A percentile compares a stretch with the other conserved stretches of the same genome.
These are phyloP conservation scores for Euura saliciscinereae DNA, from an alignment of 1,140 invertebrate species.

Conservation along the genomic window DNA sequence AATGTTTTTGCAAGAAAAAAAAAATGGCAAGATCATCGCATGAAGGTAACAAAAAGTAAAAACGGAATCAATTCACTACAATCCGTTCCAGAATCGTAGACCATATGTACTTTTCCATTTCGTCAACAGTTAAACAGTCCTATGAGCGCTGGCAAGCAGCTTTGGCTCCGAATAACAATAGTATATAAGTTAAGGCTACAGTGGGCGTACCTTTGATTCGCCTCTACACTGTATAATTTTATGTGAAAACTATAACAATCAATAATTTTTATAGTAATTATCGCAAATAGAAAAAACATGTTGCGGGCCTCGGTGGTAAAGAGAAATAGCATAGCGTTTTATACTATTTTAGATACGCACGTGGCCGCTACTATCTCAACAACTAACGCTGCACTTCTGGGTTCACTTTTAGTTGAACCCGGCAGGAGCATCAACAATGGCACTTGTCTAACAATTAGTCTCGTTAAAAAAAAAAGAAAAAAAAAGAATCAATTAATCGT, in stretches of 20 bases:
- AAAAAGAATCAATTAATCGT: neutral
- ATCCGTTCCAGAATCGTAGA: conserved; percentile 47
- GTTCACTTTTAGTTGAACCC: neutral
- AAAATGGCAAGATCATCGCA: conserved; percentile 14
- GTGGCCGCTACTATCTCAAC: neutral
- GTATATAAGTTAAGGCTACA: conserved; percentile 16
- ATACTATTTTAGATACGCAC: conserved; percentile 8
- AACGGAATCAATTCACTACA: conserved; percentile 44
- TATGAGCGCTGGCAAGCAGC: conserved; percentile 29
- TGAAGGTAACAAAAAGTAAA: conserved; percentile 47
- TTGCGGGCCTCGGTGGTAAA: conserved; percentile 5
- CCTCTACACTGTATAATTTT: conserved; percentile 31
- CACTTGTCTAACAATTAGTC: neutral
- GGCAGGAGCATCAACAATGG: neutral
- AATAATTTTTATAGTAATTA: conserved; percentile 13
- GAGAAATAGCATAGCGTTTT: conserved; percentile 8
- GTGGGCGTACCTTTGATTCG: conserved; percentile 16
- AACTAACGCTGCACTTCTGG: neutral
- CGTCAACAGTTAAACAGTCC: conserved; percentile 49
- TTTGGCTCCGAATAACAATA: conserved; percentile 24
- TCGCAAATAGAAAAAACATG: neutral
- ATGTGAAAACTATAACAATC: conserved; percentile 34
- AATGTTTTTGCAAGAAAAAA: conserved; percentile 31
- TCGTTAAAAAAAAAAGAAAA: neutral
- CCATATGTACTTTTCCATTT: conserved; percentile 46